Evolutionary conservation across 2,797 vertebrate species (phyloP).

Genomic region (Phrynocephalus forsythii): DNA sequence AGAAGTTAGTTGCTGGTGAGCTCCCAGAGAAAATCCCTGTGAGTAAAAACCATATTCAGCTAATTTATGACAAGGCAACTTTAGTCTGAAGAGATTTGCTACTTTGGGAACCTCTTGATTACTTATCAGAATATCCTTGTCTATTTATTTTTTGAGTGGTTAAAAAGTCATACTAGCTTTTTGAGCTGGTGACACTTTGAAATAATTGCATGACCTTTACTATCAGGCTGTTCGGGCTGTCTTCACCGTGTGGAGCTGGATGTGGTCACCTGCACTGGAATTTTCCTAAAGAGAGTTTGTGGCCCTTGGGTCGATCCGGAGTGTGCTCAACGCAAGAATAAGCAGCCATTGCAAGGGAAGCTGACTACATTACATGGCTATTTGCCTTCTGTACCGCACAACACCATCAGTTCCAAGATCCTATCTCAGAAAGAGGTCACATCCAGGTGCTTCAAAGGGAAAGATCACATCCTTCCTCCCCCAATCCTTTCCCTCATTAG

Average conservation of each 20-base stretch:
- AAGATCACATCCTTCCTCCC: slow-evolving; percentile 22
- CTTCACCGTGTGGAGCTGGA: slow-evolving; percentile 14
- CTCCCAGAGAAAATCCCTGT: neutral
- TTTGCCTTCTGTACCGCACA: neutral
- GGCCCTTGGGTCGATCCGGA: slow-evolving; percentile 2
- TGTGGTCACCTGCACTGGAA: slow-evolving; percentile 1
- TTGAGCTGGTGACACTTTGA: slow-evolving; percentile 14
- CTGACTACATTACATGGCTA: slow-evolving; percentile 9
- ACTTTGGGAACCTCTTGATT: neutral
- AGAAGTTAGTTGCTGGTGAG: slow-evolving; percentile 7
- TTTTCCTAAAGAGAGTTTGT: slow-evolving; percentile 22
- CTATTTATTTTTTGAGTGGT: slow-evolving; percentile 11
- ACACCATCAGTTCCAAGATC: slow-evolving; percentile 25
- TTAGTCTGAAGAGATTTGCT: slow-evolving; percentile 11
- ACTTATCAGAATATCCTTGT: slow-evolving; percentile 14
- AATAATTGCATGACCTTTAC: slow-evolving; percentile 25
- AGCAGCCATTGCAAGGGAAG: slow-evolving; percentile 11
- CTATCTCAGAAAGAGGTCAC: slow-evolving; percentile 29
- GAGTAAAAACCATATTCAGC: slow-evolving; percentile 6
- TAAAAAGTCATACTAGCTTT: slow-evolving; percentile 24
- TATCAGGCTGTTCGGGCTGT: slow-evolving; percentile 21
- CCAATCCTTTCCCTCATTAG: slow-evolving; percentile 31
- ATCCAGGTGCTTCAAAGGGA: slow-evolving; percentile 31
- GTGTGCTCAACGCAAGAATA: slow-evolving; percentile 3
- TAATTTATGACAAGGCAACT: slow-evolving; percentile 15